Evolutionary conservation across 2,797 vertebrate species (phyloP).

Genomic region (Lagorchestes hirsutus): DNA sequence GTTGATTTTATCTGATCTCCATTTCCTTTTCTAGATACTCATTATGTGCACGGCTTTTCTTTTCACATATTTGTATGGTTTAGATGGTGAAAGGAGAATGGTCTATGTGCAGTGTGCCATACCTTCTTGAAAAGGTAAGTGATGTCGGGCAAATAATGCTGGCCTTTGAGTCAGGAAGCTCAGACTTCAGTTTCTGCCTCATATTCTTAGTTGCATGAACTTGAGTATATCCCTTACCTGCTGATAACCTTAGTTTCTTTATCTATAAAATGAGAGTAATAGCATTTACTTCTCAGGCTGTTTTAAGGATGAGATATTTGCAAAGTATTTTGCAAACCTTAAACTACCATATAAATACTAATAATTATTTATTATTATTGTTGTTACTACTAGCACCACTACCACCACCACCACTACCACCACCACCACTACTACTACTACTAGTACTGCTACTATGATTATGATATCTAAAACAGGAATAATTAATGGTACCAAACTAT

Average conservation of each 20-base stretch:
- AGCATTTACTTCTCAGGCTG: neutral
- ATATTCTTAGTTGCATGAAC: neutral
- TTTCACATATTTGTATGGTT: neutral
- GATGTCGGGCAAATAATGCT: neutral
- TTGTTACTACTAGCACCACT: too few species aligned
- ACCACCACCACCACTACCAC: too few species aligned
- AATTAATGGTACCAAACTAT: neutral
- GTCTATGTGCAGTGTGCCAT: neutral
- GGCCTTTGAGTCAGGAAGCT: neutral
- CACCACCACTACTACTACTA: neutral
- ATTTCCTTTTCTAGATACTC: neutral
- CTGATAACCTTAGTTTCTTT: neutral
- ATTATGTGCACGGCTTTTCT: neutral
- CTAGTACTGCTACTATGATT: neutral
- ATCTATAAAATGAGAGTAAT: neutral
- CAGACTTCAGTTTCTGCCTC: neutral
- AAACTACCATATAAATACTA: neutral
- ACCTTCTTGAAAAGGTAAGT: neutral
- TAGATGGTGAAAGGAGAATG: neutral
- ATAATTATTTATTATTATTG: too few species aligned
- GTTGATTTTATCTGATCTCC: neutral
- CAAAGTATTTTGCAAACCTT: neutral
- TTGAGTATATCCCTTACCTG: neutral
- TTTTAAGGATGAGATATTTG: neutral
- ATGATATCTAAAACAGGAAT: neutral